Base-by-base conservation (phyloP, 2,797 vertebrate species). In the Sylvilagus floridanus region DNA sequence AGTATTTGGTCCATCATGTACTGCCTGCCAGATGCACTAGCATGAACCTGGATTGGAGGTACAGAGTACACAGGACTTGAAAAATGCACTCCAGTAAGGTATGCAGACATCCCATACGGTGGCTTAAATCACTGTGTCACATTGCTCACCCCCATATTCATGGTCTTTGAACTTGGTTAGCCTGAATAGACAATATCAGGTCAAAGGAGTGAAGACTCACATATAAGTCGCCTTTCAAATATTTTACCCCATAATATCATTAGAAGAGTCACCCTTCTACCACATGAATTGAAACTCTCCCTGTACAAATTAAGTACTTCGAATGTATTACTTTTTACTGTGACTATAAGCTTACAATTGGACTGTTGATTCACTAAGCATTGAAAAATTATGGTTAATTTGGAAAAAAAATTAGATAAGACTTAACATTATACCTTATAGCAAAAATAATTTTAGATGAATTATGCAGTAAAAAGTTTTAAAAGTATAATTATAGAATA, bases 361-460 rank as follows among this genome's bases (percentile, higher is more conserved):
- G 10, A 28, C 26, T 32, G 6, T 7, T 7, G 17, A 85, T 77
- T 81, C 57, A 82, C 11, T 68, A 88, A 76, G 35, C 22, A 57
- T 57, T 84, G 22, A 72, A 73, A 65, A 89, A 84, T 50, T n/a
- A 57, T 17, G 52, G n/a, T 60, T 75, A 82, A n/a, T 54, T 88
- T 84, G 63, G 10, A 57, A 75, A 83, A 50, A 35, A 35, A 66
- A 84, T 54, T 62, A 76, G 17, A 57, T 82, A 66, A 2, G 42
- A 82, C 35, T 77, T 78, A 91, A 72, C 4, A 22, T 42, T 28
- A 89, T 7, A 73, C 17, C 47, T 82, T 69, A 86, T 22, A 72
- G 28, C 6, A 32, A 62, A 96, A 88, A 85, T 5, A 88, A 85
- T 63, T 84, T 71, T 91, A 83, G n/a, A 75, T 16, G 50, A 90